These are phyloP conservation scores for Zeugodacus cucurbitae DNA, from an alignment of 1,140 invertebrate species.

Conservation along the genomic window DNA sequence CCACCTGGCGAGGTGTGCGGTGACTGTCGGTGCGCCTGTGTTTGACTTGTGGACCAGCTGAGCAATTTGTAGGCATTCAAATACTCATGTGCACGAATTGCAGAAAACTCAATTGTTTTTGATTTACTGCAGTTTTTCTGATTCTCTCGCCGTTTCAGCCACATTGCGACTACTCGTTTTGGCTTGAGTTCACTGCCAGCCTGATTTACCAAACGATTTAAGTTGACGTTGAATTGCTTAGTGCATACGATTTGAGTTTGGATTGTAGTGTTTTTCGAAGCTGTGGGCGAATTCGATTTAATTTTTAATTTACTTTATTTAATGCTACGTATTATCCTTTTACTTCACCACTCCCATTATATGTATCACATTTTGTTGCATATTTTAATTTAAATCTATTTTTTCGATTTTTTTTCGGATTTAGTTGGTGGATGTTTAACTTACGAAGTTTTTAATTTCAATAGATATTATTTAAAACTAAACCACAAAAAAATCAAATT, in stretches of 20 bases:
- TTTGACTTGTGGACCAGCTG: conserved; percentile 4
- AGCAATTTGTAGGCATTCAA: conserved; percentile 26
- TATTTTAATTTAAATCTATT: background rate
- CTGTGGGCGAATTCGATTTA: background rate
- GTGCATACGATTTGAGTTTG: background rate
- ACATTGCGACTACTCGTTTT: background rate
- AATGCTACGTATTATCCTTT: background rate
- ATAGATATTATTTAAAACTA: too few relatives aligned
- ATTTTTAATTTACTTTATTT: conserved; percentile 1
- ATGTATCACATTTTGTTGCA: background rate
- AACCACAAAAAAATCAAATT: too few relatives aligned
- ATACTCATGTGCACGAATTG: conserved; percentile 26
- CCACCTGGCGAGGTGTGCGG: background rate
- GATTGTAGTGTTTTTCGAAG: background rate
- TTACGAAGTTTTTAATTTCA: background rate
- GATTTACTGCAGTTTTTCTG: background rate
- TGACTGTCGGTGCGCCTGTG: background rate
- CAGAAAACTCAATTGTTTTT: conserved; percentile 24
- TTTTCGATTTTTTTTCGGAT: background rate
- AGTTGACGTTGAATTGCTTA: background rate
- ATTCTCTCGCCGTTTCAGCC: background rate
- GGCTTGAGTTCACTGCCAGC: background rate
- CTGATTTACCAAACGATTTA: background rate
- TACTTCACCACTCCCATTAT: background rate
- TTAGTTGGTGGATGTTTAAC: background rate